Percentiles rank a stretch among this genome's conserved stretches.
Conservation (phyloP, 2,888 invertebrate genomes). For the Metacarcinus magister region DNA sequence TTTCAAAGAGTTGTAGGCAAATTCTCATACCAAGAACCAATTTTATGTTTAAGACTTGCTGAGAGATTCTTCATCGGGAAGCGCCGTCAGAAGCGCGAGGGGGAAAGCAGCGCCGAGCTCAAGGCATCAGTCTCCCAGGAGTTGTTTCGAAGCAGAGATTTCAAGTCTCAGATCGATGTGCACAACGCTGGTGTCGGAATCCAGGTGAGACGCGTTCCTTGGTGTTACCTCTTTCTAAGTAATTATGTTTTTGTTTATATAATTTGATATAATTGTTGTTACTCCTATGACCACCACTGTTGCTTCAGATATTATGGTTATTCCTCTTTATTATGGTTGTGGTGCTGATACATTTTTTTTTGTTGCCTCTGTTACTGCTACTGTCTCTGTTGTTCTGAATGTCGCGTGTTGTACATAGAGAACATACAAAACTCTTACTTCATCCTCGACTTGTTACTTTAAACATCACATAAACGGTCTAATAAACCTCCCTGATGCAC, state of each 20-base stretch:
- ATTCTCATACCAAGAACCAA: not conserved
- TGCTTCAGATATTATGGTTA: not conserved
- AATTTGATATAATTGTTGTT: not conserved
- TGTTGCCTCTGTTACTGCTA: not conserved
- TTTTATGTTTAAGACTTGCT: conserved; percentile 51
- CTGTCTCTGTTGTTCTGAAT: not conserved
- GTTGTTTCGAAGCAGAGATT: conserved; percentile 27
- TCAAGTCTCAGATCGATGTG: conserved; percentile 54
- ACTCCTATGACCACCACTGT: not conserved
- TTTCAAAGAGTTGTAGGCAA: not conserved
- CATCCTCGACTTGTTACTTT: not conserved
- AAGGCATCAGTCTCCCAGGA: not conserved
- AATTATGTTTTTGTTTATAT: not conserved
- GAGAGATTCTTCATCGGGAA: conserved; percentile 54
- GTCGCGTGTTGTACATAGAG: not conserved
- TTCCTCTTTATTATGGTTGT: not conserved
- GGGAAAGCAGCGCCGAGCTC: not conserved
- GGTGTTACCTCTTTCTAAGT: not conserved
- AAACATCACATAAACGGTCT: too few species aligned
- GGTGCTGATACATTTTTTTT: not conserved
- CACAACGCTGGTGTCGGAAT: conserved; percentile 61
- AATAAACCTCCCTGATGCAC: not conserved
- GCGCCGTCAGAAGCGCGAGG: not conserved
- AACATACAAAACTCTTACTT: not conserved
- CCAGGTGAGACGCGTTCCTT: not conserved